These are phyloP conservation scores for Megalops atlanticus DNA, from an alignment of 2,113 vertebrate genomes.

Conservation along the genomic window DNA sequence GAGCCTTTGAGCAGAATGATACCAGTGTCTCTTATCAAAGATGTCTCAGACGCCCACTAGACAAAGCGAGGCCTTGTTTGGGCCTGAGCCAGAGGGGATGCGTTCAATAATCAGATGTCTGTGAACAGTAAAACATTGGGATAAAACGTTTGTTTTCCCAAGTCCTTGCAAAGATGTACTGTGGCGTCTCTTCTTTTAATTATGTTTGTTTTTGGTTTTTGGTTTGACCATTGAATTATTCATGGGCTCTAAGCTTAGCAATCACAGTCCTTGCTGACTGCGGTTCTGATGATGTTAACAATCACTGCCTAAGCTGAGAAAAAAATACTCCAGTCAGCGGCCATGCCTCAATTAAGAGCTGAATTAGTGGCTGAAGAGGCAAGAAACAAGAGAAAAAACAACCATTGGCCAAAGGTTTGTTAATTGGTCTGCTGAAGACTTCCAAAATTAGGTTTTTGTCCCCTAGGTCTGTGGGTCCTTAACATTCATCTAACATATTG, in stretches of 20 bases:
- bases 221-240: neutral
- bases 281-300: neutral
- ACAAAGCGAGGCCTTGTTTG: conserved; percentile 20
- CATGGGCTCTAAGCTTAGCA: neutral
- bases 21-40: neutral
- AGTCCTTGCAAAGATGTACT: neutral
- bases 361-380: no score
- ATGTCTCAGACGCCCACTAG: neutral
- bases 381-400: no score
- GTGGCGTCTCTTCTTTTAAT: neutral
- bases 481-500: no score
- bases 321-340: no score
- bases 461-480: no score
- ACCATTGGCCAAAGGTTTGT: no score
- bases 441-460: no score
- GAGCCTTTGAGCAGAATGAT: conserved; percentile 1
- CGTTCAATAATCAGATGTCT: conserved; percentile 22
- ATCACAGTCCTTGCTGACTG: neutral
- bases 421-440: no score
- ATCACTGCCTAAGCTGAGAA: neutral
- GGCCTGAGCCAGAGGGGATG: neutral
- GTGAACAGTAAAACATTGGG: neutral
- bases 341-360: no score
- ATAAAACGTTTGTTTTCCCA: neutral
- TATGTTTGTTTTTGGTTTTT: neutral